These are phyloP conservation scores for Phodopus roborovskii DNA, from an alignment of 2,113 vertebrate species.

Conservation along the genomic window DNA sequence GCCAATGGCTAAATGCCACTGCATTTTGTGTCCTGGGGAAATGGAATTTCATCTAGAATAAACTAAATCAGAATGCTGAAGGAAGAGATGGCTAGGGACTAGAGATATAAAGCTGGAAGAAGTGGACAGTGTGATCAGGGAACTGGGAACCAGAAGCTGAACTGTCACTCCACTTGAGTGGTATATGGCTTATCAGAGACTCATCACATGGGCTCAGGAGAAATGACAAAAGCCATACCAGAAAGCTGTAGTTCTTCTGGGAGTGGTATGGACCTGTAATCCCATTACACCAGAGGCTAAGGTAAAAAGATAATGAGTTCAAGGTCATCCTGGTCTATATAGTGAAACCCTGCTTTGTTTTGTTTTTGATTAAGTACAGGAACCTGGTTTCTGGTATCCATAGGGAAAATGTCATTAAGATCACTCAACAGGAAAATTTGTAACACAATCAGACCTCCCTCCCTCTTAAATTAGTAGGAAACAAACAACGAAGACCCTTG, in stretches of 20 bases:
- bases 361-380: neutral
- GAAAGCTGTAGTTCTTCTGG: constrained; percentile 3
- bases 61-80: constrained; percentile 12
- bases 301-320: neutral
- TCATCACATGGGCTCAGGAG: constrained; percentile 4
- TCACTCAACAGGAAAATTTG: constrained; percentile 30
- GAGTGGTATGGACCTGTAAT: neutral
- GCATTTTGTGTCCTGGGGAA: constrained; percentile 42
- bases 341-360: neutral
- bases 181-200: constrained; percentile 14
- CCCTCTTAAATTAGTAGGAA: constrained; percentile 13
- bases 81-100: constrained; percentile 41
- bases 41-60: constrained; percentile 53
- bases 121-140: neutral
- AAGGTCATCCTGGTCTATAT: neutral
- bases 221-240: constrained; percentile 51
- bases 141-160: neutral
- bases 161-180: constrained; percentile 42
- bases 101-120: constrained; percentile 49
- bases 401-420: constrained; percentile 49
- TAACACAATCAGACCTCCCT: neutral
- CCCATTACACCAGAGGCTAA: neutral
- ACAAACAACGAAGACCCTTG: neutral
- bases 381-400: neutral
- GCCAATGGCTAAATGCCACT: neutral